Evolutionary conservation across 2,113 vertebrate species (phyloP).

Genomic region (Miniopterus natalensis): DNA sequence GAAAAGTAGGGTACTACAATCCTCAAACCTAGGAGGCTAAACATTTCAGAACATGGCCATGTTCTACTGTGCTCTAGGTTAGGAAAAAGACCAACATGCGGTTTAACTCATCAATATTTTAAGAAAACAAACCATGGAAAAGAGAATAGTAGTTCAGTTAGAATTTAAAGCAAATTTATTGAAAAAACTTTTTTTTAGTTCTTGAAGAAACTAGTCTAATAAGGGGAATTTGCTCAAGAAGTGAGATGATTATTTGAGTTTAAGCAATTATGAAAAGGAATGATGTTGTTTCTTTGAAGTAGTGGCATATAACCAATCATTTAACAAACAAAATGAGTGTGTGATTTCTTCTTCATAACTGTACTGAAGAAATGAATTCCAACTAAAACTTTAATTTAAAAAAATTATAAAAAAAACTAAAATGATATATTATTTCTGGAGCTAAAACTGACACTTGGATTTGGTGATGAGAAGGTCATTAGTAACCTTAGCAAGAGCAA

Average conservation of each 20-base stretch:
- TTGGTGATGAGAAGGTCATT: conserved; percentile 20
- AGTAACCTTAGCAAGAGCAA: conserved; percentile 29
- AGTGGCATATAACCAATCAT: background rate
- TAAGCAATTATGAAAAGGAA: background rate
- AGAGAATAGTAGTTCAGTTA: background rate
- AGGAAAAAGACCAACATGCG: background rate
- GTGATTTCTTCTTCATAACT: conserved; percentile 10
- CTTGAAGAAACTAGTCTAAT: conserved; percentile 21
- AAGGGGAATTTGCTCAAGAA: conserved; percentile 18
- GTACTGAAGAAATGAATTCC: background rate
- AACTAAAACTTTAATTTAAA: conserved; percentile 7
- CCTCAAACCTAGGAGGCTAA: conserved; percentile 31
- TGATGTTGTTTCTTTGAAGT: background rate
- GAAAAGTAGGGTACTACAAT: background rate
- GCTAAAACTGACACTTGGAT: background rate
- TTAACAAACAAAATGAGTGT: conserved; percentile 53
- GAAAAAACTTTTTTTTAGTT: background rate
- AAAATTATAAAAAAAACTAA: background rate
- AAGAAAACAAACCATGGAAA: background rate
- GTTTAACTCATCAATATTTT: conserved; percentile 46
- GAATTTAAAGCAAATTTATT: conserved; percentile 28
- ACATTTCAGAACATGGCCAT: background rate
- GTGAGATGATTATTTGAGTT: background rate
- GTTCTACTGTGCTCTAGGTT: background rate
- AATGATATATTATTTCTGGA: conserved; percentile 37